Base-by-base conservation (phyloP, 2,888 invertebrate species). In the Ecdyonurus torrentis region DNA sequence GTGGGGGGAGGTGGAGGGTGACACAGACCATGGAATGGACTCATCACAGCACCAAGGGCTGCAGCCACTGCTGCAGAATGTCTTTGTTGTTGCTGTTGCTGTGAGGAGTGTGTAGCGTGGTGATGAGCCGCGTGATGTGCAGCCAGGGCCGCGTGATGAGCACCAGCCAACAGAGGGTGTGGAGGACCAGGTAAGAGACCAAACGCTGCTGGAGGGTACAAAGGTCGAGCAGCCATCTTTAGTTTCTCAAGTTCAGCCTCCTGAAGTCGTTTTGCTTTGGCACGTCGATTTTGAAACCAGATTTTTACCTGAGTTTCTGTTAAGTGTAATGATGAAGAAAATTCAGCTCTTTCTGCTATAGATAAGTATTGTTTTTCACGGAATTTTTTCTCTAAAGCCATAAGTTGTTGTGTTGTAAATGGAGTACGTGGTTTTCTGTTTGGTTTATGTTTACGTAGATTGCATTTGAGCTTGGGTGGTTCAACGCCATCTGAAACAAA, bases 291-390 rank as follows among this genome's bases (percentile, higher is more conserved):
- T 81, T 92, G 91, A 76, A 92, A 92, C 91, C 91, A 92, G 72
- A 92, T 92, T 80, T 93, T 92, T 68, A 91, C 91, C 84, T 94
- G 94, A 59, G 94, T 95, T 77, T 95, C 95, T 24, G 94, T 93
- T 58, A 96, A 83, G 71, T 90, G 83, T 62, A 95, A 79, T 1
- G 91, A 91, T 23, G 88, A 88, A 2, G 91, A 91, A 78, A 96
- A 95, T 77, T 96, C 95, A 0, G 95, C 95, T 66, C 95, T 78
- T 75, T 96, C 95, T 2, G 94, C 92, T 74, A 96, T 95, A 73
- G 91, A 92, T 70, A 95, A 79, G 77, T 95, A 95, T 77, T 94
- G 94, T 74, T 94, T 95, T 74, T 92, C 89, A 61, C 91, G 80
- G 78, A 95, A 95, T 77, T 96, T 96, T 77, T 91, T 87, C 78